Conservation (phyloP, 2,888 invertebrate species). For the Megalurothrips usitatus region DNA sequence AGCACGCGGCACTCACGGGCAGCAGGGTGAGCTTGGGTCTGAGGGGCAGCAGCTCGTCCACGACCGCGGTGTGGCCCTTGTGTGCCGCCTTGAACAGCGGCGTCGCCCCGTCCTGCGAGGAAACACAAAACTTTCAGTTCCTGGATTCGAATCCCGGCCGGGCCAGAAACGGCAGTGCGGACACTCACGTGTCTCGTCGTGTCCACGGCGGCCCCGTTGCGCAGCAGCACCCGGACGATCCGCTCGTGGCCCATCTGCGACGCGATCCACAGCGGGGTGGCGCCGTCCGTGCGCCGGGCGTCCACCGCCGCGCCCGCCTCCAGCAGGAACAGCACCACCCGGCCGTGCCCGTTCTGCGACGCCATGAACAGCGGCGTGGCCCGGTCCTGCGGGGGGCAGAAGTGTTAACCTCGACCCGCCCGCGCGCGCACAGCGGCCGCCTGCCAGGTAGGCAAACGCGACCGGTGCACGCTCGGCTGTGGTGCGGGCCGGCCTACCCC, state of each 20-base stretch:
- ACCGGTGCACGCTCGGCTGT: not conserved
- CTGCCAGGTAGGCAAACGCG: not conserved
- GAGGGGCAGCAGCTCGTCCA: conserved; percentile 74
- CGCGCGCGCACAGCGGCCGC: not conserved
- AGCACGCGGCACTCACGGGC: conserved; percentile 57
- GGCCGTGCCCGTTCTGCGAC: conserved; percentile 87
- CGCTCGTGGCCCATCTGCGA: conserved; percentile 91
- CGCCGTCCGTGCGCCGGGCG: conserved; percentile 72
- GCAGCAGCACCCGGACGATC: conserved; percentile 70
- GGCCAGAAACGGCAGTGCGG: not conserved
- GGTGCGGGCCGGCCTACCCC: not conserved
- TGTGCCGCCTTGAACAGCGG: conserved; percentile 92
- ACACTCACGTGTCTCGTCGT: conserved; percentile 66
- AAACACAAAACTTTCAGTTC: conserved; percentile 36
- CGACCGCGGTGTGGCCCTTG: conserved; percentile 86
- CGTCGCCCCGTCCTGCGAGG: conserved; percentile 81
- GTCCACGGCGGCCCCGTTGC: conserved; percentile 75
- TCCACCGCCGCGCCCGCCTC: conserved; percentile 69
- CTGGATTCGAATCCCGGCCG: not conserved
- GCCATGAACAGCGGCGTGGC: conserved; percentile 90
- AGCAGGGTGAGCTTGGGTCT: conserved; percentile 76
- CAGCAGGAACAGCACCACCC: conserved; percentile 68
- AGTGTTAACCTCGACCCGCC: too few relatives aligned
- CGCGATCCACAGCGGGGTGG: conserved; percentile 90
- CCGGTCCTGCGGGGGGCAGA: conserved; percentile 63